Base-by-base conservation (phyloP, 2,113 vertebrate species). In the Entelurus aequoreus region DNA sequence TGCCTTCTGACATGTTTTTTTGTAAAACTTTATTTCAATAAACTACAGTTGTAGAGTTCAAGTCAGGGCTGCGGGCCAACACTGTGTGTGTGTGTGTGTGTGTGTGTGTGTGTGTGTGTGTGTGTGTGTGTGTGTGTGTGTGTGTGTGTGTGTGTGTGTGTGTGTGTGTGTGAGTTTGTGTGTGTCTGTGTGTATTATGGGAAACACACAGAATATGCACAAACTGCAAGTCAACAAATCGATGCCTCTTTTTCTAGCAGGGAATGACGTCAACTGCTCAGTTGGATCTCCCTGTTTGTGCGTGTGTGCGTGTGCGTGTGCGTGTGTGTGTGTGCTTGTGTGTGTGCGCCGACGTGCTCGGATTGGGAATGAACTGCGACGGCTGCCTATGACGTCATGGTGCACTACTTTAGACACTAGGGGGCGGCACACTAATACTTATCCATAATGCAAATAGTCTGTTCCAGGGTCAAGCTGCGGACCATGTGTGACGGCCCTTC, bases 301-400 rank as follows among this genome's bases (percentile, higher is more conserved):
- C 9, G 54, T 5, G 21, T 38, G 54, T 40, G 8, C 14, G 9
- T 8, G 8, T 35, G n/a, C 19, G 52, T 38, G 57, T 4, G 52
- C 15, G 61, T 11, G 69, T 13, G 11, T 8, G 49, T 11, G 54
- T n/a, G 6, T 10, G 8, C 16, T 13, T 28, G 52, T 38, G 57
- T 19, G 19, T 19, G 69, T 10, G 10, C 5, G 49, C 8, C 49
- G 10, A 83, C 83, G 78, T 84, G 85, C 70, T 68, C 69, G 49
- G 81, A 79, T 78, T 87, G 72, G 36, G 65, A 85, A 87, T 57
- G 74, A 80, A 73, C 69, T 66, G 71, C 55, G 62, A 1, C 21
- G 19, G 60, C 51, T 54, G 15, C 66, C 57, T 53, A 53, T 46
- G 40, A 42, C 8, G 40, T 42, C 10, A 46, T 12, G 11, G 10